Conservation (phyloP, 2,888 invertebrate species). For the Drosophila macrospina region DNA sequence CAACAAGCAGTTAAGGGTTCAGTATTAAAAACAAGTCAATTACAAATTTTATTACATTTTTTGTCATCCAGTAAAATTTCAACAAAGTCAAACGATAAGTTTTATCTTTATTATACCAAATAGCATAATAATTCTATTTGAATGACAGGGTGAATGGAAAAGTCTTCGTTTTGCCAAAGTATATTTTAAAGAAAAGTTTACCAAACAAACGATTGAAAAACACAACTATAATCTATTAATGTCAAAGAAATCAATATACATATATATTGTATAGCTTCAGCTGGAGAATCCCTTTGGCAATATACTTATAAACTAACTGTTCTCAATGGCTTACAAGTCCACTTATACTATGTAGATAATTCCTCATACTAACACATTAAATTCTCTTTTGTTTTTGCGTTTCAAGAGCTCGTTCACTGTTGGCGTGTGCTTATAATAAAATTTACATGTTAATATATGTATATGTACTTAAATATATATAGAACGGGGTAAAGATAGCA, state of each 20-base stretch:
- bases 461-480: background rate
- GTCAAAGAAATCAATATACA: too few species aligned
- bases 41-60: background rate
- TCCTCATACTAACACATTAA: background rate
- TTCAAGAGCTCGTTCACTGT: conserved; percentile 33
- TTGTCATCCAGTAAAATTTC: background rate
- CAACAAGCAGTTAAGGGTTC: too few species aligned
- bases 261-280: too few species aligned
- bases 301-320: background rate
- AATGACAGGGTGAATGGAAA: background rate
- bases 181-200: background rate
- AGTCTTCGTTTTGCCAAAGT: too few species aligned
- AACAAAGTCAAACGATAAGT: background rate
- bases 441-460: conserved; percentile 37
- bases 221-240: too few species aligned
- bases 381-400: conserved; percentile 19
- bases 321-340: background rate
- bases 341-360: background rate
- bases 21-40: background rate
- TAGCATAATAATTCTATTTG: background rate
- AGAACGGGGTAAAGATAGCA: too few species aligned
- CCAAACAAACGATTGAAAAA: too few species aligned
- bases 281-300: background rate
- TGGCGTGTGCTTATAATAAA: conserved; percentile 34
- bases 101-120: background rate